A percentile compares a stretch with the other conserved stretches of the same genome.
These are phyloP conservation scores for Anarrhichthys ocellatus DNA, from an alignment of 2,113 vertebrate species.

Conservation along the genomic window DNA sequence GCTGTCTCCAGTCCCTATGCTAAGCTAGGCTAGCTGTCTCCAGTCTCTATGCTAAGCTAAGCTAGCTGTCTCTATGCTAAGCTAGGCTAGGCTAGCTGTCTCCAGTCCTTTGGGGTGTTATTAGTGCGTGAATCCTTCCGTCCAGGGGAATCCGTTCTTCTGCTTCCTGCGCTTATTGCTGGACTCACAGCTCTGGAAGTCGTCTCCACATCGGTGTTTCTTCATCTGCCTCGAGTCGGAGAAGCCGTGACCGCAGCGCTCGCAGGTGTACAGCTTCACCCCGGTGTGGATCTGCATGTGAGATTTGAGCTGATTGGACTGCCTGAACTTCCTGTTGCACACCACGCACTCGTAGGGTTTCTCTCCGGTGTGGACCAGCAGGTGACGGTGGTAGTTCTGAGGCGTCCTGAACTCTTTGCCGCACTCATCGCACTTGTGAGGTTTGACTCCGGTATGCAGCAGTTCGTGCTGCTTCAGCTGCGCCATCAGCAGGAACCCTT, in stretches of 20 bases:
- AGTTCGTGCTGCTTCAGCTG: constrained; percentile 78
- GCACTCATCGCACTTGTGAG: constrained; percentile 67
- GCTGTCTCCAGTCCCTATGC: no score
- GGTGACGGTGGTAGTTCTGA: constrained; percentile 76
- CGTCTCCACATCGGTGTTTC: constrained; percentile 71
- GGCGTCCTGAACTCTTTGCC: constrained; percentile 70
- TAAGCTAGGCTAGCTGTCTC: no score
- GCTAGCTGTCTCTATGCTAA: not conserved
- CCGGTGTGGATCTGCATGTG: constrained; percentile 82
- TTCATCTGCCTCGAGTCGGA: constrained; percentile 78
- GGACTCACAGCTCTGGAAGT: not conserved
- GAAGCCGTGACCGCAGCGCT: constrained; percentile 68
- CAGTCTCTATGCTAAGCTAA: no score
- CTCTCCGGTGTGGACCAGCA: constrained; percentile 75
- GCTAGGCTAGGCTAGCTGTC: not conserved
- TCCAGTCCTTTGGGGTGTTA: not conserved
- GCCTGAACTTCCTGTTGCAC: constrained; percentile 70
- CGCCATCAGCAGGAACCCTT: constrained; percentile 71
- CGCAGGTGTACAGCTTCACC: constrained; percentile 73
- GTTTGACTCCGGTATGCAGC: constrained; percentile 75
- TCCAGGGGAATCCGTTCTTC: constrained; percentile 36
- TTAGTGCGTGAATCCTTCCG: constrained; percentile 19
- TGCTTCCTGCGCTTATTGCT: constrained; percentile 17
- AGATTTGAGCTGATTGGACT: constrained; percentile 79
- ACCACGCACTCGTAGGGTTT: constrained; percentile 73